phyloP scores from a whole-genome alignment of 2,888 invertebrate genomes.

The Escarpia spicata region DNA sequence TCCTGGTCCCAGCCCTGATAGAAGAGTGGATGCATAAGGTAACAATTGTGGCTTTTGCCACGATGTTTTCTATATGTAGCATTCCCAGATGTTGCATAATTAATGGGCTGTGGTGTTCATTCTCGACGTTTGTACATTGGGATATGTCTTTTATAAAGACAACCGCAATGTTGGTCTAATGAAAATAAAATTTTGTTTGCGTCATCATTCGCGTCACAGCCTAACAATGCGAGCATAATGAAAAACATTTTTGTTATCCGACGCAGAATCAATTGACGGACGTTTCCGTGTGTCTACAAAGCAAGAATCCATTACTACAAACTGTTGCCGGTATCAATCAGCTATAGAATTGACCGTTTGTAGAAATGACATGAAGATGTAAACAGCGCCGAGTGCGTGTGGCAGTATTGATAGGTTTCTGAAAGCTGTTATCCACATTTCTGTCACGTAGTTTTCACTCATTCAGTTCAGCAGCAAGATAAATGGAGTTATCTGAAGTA shows the following conservation, averaged over 20 bases:
- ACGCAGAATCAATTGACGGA: not conserved
- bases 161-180: not conserved
- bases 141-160: not conserved
- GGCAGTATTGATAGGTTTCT: not conserved
- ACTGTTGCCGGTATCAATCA: slow-evolving; percentile 7
- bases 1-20: no score
- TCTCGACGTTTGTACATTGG: not conserved
- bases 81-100: not conserved
- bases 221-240: not conserved
- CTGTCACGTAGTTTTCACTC: not conserved
- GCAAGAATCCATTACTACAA: not conserved
- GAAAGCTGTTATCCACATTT: not conserved
- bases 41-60: not conserved
- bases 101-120: not conserved
- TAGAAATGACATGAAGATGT: not conserved
- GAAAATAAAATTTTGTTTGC: not conserved
- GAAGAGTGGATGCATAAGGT: not conserved
- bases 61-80: not conserved
- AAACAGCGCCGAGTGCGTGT: not conserved
- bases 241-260: not conserved
- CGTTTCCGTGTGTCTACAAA: not conserved
- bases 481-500: not conserved
- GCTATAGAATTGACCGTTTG: not conserved
- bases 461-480: not conserved
- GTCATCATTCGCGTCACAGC: not conserved